A percentile compares a stretch with the other conserved stretches of the same genome.
Conservation (phyloP, 2,888 invertebrate genomes). For the Arge pagana region DNA sequence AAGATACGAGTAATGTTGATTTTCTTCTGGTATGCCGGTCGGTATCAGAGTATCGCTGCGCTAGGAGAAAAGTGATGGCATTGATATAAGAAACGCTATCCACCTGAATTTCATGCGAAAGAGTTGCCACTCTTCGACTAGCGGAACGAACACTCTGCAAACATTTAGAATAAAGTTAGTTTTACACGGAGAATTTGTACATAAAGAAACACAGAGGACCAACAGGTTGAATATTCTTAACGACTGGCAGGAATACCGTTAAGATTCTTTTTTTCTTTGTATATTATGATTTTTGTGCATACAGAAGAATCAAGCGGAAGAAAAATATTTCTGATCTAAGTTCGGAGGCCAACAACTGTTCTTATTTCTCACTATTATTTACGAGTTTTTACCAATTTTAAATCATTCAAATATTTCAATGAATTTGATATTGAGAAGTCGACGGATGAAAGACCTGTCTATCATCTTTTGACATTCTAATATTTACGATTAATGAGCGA, state of each 20-base stretch:
- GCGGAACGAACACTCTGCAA: neutral
- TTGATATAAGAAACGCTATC: neutral
- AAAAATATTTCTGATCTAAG: neutral
- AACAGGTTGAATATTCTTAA: conserved; percentile 21
- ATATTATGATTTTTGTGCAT: conserved; percentile 28
- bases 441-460: conserved; percentile 19
- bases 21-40: conserved; percentile 13
- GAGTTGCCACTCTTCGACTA: neutral
- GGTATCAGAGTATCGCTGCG: conserved; percentile 7
- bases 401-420: too few species aligned
- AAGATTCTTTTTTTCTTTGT: conserved; percentile 28
- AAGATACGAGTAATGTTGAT: conserved; percentile 29
- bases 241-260: conserved; percentile 31
- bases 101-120: neutral
- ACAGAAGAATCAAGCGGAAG: neutral
- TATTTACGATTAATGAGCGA: conserved; percentile 17
- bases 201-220: conserved; percentile 35
- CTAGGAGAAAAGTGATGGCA: neutral
- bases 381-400: too few species aligned
- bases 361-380: too few species aligned
- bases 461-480: conserved; percentile 15
- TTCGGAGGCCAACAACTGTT: too few species aligned
- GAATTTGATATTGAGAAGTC: too few species aligned
- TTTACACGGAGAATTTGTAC: conserved; percentile 39
- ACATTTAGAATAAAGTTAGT: conserved; percentile 19